phyloP scores from a whole-genome alignment of 2,797 vertebrate genomes.

The Prunella strophiata region DNA sequence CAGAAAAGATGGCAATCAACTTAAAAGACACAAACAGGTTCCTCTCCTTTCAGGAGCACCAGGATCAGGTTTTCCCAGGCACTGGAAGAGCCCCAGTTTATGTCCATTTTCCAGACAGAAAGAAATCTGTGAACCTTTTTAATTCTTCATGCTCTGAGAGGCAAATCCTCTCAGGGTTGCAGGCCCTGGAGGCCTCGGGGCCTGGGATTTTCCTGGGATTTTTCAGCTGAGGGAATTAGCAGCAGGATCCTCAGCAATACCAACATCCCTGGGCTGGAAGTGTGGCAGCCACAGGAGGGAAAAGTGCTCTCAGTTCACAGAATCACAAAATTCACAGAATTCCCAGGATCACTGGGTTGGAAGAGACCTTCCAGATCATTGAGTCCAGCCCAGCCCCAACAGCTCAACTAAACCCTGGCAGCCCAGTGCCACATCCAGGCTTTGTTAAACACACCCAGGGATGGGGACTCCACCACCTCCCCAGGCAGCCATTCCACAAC shows the following conservation, averaged over 20 bases:
- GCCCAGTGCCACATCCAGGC: too few species aligned
- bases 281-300: neutral
- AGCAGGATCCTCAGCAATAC: neutral
- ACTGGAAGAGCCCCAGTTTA: neutral
- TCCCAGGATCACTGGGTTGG: neutral
- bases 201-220: neutral
- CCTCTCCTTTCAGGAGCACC: neutral
- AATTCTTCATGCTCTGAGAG: conserved; percentile 50
- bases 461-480: too few species aligned
- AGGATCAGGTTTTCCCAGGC: conserved; percentile 37
- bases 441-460: too few species aligned
- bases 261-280: neutral
- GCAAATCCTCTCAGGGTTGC: conserved; percentile 40
- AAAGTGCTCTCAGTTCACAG: neutral
- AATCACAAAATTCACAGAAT: neutral
- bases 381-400: neutral
- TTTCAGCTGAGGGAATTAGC: neutral
- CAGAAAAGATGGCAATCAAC: neutral
- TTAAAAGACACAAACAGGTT: conserved; percentile 16
- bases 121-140: conserved; percentile 46
- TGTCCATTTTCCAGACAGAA: conserved; percentile 32
- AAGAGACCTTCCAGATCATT: neutral
- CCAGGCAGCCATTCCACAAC: too few species aligned
- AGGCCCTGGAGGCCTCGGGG: neutral
- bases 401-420: neutral